Percentiles rank a stretch among this genome's conserved stretches.
These are phyloP conservation scores for Megatriorchis doriae DNA, from an alignment of 2,113 vertebrate species.

Conservation along the genomic window DNA sequence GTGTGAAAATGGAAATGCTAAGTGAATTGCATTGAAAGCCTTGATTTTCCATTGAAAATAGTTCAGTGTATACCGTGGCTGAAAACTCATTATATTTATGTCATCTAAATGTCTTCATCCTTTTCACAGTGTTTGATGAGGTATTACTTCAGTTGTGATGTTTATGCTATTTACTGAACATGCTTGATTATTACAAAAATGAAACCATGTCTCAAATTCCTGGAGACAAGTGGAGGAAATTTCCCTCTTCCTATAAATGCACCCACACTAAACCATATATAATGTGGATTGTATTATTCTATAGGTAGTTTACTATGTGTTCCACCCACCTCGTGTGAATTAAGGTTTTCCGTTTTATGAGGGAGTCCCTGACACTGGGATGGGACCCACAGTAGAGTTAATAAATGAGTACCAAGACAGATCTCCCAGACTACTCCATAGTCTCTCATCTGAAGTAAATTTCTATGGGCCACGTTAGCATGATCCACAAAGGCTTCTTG, in stretches of 20 bases:
- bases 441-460: not conserved
- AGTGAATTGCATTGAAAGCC: constrained; percentile 21
- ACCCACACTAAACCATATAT: not conserved
- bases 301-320: not conserved
- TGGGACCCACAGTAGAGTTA: not conserved
- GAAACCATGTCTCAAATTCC: not conserved
- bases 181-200: not conserved
- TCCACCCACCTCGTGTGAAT: not conserved
- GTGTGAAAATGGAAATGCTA: constrained; percentile 23
- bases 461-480: not conserved
- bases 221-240: not conserved
- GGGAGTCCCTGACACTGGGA: not conserved
- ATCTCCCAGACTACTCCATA: not conserved
- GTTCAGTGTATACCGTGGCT: not conserved
- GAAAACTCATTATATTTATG: constrained; percentile 2
- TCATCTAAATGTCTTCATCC: not conserved
- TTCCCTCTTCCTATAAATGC: not conserved
- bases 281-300: not conserved
- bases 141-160: not conserved
- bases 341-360: not conserved
- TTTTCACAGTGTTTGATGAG: constrained; percentile 5
- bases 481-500: not conserved
- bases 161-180: not conserved
- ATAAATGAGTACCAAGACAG: not conserved
- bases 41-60: constrained; percentile 39